Conservation (phyloP, 1,140 invertebrate genomes). For the Cepaea nemoralis region DNA sequence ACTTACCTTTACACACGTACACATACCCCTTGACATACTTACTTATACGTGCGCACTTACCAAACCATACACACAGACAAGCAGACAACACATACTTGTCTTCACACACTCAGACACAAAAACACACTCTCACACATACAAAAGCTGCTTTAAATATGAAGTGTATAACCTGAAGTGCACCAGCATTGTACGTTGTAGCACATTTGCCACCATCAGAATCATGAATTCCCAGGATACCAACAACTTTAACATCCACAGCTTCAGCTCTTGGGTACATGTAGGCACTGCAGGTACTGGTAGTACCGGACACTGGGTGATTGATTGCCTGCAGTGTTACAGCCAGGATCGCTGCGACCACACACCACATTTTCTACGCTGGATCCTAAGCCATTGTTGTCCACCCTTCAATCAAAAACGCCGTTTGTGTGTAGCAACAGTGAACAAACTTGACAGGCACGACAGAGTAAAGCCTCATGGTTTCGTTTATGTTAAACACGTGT, state of each 20-base stretch:
- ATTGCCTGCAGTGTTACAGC: not conserved
- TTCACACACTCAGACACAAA: not conserved
- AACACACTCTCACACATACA: not conserved
- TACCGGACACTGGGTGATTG: not conserved
- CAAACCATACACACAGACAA: no score
- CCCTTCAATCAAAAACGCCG: no score
- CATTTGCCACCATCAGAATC: not conserved
- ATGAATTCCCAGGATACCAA: not conserved
- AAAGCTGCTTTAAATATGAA: no score
- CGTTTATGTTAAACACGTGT: no score
- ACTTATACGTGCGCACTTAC: no score
- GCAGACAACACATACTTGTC: not conserved
- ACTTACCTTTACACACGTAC: no score
- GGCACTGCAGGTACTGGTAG: not conserved
- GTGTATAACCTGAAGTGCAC: not conserved
- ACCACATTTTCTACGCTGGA: not conserved
- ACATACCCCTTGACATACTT: no score
- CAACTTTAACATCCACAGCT: not conserved
- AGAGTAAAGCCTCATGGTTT: no score
- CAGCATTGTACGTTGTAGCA: not conserved
- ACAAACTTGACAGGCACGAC: no score
- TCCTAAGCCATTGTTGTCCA: no score
- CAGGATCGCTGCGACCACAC: not conserved
- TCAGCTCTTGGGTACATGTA: conserved; percentile 5
- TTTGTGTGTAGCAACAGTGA: no score